Evolutionary conservation across 2,113 vertebrate species (phyloP).

Genomic region (Pelvicachromis taeniatus): DNA sequence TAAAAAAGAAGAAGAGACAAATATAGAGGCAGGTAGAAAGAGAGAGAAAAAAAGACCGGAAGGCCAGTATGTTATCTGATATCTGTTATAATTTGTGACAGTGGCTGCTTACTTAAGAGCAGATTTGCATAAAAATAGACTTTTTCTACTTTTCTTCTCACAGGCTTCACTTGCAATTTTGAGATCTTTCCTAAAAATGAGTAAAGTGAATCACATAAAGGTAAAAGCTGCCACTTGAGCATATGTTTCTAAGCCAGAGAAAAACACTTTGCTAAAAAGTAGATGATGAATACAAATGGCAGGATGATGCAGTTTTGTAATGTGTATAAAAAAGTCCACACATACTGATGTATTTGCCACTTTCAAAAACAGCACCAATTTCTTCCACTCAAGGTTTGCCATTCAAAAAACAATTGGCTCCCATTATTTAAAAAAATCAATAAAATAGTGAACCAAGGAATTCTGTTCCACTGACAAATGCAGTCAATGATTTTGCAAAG

Average conservation of each 20-base stretch:
- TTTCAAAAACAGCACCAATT: neutral
- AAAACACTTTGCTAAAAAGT: neutral
- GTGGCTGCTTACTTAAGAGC: neutral
- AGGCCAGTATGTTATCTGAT: constrained; percentile 9
- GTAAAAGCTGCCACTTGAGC: neutral
- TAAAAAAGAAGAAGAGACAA: neutral
- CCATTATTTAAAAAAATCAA: neutral
- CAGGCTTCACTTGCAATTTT: neutral
- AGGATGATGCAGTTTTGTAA: neutral
- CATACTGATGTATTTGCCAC: neutral
- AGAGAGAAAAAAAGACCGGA: neutral
- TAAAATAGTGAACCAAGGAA: neutral
- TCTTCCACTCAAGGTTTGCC: neutral
- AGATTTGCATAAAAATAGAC: neutral
- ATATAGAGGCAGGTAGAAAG: neutral
- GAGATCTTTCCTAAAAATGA: neutral
- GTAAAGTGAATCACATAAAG: neutral
- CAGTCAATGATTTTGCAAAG: neutral
- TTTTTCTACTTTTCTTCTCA: neutral
- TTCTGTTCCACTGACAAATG: neutral
- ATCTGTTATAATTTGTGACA: neutral
- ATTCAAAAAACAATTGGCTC: neutral
- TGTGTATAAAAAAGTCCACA: neutral
- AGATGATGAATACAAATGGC: neutral
- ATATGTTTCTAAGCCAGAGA: neutral